Conservation (phyloP, 2,888 invertebrate genomes). For the Sarcophaga variegata region DNA sequence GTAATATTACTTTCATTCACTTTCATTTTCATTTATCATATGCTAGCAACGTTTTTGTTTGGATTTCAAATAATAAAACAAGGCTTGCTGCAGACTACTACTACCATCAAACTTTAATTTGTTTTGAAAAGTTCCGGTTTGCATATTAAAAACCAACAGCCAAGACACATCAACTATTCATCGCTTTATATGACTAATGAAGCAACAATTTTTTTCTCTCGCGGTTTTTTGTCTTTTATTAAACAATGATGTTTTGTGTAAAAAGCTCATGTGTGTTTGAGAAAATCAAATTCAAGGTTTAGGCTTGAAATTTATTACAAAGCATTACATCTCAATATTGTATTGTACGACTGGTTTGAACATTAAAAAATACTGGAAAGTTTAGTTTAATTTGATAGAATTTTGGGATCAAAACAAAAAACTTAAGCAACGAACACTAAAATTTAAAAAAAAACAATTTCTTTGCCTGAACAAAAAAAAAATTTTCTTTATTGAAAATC, state of each 20-base stretch:
- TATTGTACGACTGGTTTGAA: background rate
- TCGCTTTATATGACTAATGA: slow-evolving; percentile 18
- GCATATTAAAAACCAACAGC: slow-evolving; percentile 9
- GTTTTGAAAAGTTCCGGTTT: slow-evolving; percentile 55
- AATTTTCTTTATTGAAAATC: no score
- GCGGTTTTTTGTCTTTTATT: background rate
- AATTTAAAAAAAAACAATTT: no score
- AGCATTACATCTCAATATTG: background rate
- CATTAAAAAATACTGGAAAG: background rate
- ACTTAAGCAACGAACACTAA: background rate
- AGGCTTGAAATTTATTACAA: slow-evolving; percentile 1
- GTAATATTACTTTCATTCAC: slow-evolving; percentile 64
- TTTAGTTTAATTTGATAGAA: no score
- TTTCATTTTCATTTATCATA: slow-evolving; percentile 61
- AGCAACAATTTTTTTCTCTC: background rate
- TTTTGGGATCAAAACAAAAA: background rate
- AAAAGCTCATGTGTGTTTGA: background rate
- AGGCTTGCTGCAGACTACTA: background rate
- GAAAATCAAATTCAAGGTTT: slow-evolving; percentile 37
- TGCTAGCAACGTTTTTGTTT: background rate
- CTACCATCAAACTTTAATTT: background rate
- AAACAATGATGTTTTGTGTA: background rate
- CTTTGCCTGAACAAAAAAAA: no score
- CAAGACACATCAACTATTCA: background rate
- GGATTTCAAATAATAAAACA: background rate